phyloP scores from a whole-genome alignment of 2,797 vertebrate species.

The Dicrostonyx torquatus region DNA sequence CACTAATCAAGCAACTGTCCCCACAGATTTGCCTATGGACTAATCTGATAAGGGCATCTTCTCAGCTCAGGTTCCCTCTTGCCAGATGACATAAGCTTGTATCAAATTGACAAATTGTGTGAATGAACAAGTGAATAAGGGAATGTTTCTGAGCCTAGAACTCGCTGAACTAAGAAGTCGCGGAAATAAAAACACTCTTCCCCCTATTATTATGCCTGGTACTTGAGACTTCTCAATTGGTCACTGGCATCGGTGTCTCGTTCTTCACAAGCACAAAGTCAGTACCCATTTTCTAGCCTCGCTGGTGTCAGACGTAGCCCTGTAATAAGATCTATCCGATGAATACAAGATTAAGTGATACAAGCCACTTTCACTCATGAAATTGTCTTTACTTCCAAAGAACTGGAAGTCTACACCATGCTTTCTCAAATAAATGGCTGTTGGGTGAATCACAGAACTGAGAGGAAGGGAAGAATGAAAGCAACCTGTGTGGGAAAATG shows the following conservation, averaged over 20 bases:
- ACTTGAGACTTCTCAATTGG: background rate
- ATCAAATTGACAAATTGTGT: background rate
- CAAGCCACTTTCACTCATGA: background rate
- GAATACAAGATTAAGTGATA: background rate
- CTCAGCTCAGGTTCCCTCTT: background rate
- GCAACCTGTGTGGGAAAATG: background rate
- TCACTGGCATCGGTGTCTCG: background rate
- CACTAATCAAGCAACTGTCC: background rate
- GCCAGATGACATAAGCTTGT: background rate
- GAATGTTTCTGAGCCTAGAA: background rate
- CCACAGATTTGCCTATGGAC: background rate
- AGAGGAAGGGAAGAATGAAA: background rate
- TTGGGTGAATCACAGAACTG: background rate
- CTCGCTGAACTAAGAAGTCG: background rate
- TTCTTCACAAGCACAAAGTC: background rate
- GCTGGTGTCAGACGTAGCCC: background rate
- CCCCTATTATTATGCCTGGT: background rate
- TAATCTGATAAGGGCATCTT: background rate
- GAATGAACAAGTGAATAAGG: constrained; percentile 33
- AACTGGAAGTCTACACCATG: background rate
- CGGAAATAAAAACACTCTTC: background rate
- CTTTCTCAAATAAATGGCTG: background rate
- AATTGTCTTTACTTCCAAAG: background rate
- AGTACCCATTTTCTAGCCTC: background rate
- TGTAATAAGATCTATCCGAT: background rate